Evolutionary conservation across 2,797 vertebrate genomes (phyloP).

Genomic region (Rhincodon typus): DNA sequence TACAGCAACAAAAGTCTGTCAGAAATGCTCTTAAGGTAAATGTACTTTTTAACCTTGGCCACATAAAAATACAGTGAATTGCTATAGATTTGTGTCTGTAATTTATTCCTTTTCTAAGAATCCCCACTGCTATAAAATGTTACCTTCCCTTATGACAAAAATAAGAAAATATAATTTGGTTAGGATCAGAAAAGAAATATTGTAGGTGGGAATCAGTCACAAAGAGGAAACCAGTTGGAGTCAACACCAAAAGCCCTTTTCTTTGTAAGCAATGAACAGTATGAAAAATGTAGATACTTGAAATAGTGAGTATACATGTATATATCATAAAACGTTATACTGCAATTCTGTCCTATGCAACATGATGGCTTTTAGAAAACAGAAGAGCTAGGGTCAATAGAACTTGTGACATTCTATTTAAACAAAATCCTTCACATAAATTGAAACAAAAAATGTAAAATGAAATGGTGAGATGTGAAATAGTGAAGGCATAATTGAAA

Average conservation of each 20-base stretch:
- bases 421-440: constrained; percentile 4
- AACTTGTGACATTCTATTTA: constrained; percentile 12
- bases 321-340: not conserved
- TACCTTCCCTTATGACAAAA: not conserved
- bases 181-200: not conserved
- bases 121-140: not conserved
- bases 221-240: not conserved
- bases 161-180: not conserved
- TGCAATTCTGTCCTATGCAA: not conserved
- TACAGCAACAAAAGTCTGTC: not conserved
- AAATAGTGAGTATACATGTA: not conserved
- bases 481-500: not conserved
- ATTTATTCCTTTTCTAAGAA: constrained; percentile 9
- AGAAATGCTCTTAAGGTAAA: not conserved
- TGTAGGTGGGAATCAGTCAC: not conserved
- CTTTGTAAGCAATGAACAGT: not conserved
- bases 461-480: not conserved
- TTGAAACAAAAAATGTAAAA: constrained; percentile 17
- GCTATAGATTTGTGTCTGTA: not conserved
- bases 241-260: not conserved
- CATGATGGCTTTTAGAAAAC: not conserved
- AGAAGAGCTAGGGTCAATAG: not conserved
- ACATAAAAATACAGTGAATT: not conserved
- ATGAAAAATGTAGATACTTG: constrained; percentile 5
- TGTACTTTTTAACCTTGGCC: not conserved